Conservation (phyloP, 2,888 invertebrate genomes). For the Iselma pallidipennis region DNA sequence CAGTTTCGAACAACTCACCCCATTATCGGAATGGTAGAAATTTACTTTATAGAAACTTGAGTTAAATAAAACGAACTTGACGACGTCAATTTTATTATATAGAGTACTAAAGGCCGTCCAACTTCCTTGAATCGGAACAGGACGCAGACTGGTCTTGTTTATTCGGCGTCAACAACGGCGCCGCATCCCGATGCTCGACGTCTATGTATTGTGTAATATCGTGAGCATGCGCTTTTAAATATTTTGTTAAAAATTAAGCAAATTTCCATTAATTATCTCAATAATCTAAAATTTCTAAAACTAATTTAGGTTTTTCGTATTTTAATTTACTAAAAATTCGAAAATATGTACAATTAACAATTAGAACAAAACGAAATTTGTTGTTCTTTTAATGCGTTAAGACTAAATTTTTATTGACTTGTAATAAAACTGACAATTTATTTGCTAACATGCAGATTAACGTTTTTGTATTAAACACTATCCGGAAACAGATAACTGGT, state of each 20-base stretch:
- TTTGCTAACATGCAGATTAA: neutral
- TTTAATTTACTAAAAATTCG: too few relatives aligned
- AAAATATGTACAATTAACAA: too few relatives aligned
- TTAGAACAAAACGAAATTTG: too few relatives aligned
- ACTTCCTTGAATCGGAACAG: conserved; percentile 21
- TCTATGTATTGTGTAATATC: conserved; percentile 26
- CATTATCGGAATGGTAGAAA: neutral
- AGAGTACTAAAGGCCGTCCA: neutral
- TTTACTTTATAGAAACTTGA: neutral
- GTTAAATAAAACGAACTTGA: neutral
- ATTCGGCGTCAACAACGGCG: conserved; percentile 29
- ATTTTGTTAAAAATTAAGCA: neutral
- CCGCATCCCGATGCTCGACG: conserved; percentile 28
- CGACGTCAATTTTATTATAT: neutral
- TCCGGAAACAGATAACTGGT: neutral
- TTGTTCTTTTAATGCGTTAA: too few relatives aligned
- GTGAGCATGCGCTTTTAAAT: conserved; percentile 19
- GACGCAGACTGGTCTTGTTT: conserved; percentile 28
- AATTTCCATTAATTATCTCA: neutral
- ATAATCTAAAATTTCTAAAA: too few relatives aligned
- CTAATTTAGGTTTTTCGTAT: too few relatives aligned
- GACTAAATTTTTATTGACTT: neutral
- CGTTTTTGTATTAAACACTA: neutral
- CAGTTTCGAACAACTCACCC: neutral
- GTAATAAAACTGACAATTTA: neutral